Percentiles rank a stretch among this genome's conserved stretches.
These are phyloP conservation scores for Trachops cirrhosus DNA, from an alignment of 2,797 vertebrate species.

Conservation along the genomic window DNA sequence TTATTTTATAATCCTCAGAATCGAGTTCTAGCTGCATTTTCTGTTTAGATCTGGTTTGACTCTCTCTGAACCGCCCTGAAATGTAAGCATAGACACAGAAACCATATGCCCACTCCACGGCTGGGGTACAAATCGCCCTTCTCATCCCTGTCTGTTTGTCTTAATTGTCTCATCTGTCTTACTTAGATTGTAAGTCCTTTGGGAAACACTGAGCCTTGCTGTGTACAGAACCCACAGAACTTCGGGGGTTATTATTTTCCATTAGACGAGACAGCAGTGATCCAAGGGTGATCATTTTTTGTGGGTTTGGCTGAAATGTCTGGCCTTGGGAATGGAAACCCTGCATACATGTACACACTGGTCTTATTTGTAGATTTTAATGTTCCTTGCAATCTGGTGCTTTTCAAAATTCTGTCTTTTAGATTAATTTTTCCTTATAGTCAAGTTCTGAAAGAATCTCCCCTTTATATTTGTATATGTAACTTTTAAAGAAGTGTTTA, in stretches of 20 bases:
- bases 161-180: slow-evolving; percentile 67
- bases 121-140: slow-evolving; percentile 52
- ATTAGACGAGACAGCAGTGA: slow-evolving; percentile 50
- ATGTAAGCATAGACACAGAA: background rate
- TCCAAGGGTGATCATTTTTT: slow-evolving; percentile 34
- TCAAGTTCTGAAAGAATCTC: background rate
- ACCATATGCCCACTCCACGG: slow-evolving; percentile 11
- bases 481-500: background rate
- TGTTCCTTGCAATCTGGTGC: background rate
- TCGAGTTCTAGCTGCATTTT: background rate
- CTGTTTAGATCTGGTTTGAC: background rate
- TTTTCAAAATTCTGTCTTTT: background rate
- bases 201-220: slow-evolving; percentile 4
- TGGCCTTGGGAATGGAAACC: background rate
- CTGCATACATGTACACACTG: background rate
- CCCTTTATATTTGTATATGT: background rate
- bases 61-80: slow-evolving; percentile 36
- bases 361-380: background rate
- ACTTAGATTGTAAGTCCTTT: slow-evolving; percentile 39
- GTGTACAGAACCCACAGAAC: background rate
- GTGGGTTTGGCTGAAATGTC: slow-evolving; percentile 3
- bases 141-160: slow-evolving; percentile 27
- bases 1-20: background rate
- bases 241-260: slow-evolving; percentile 52
- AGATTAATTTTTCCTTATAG: background rate